Evolutionary conservation across 2,888 invertebrate species (phyloP).

Genomic region (Oeneis ivallda): DNA sequence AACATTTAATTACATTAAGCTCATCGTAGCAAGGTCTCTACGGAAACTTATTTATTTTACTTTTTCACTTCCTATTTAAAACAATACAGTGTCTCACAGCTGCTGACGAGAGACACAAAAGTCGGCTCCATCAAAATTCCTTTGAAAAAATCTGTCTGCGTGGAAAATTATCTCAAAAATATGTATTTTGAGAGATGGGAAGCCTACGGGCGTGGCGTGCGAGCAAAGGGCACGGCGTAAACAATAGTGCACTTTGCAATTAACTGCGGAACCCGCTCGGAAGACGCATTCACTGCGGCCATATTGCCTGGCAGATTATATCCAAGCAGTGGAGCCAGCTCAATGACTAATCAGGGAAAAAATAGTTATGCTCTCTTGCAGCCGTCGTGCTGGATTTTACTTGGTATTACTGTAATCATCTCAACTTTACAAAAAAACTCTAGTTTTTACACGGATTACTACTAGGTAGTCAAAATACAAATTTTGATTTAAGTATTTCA

Average conservation of each 20-base stretch:
- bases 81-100: constrained; percentile 34
- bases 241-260: constrained; percentile 72
- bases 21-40: constrained; percentile 9
- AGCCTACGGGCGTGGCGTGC: constrained; percentile 37
- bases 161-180: constrained; percentile 40
- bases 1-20: background rate
- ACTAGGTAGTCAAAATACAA: too few relatives aligned
- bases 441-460: background rate
- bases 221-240: constrained; percentile 54
- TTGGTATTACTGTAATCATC: constrained; percentile 2
- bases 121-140: constrained; percentile 37
- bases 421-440: background rate
- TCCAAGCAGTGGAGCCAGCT: constrained; percentile 24
- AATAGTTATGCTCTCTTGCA: constrained; percentile 19
- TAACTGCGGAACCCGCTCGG: constrained; percentile 57
- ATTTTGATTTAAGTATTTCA: too few relatives aligned
- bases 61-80: constrained; percentile 31
- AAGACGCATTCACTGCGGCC: constrained; percentile 36
- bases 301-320: constrained; percentile 33
- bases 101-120: constrained; percentile 37
- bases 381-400: background rate
- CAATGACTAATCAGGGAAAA: constrained; percentile 33
- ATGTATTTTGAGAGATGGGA: constrained; percentile 41
- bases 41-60: constrained; percentile 11
- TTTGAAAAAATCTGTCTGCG: constrained; percentile 40